phyloP scores from a whole-genome alignment of 2,113 vertebrate genomes.

The Elachura formosa region DNA sequence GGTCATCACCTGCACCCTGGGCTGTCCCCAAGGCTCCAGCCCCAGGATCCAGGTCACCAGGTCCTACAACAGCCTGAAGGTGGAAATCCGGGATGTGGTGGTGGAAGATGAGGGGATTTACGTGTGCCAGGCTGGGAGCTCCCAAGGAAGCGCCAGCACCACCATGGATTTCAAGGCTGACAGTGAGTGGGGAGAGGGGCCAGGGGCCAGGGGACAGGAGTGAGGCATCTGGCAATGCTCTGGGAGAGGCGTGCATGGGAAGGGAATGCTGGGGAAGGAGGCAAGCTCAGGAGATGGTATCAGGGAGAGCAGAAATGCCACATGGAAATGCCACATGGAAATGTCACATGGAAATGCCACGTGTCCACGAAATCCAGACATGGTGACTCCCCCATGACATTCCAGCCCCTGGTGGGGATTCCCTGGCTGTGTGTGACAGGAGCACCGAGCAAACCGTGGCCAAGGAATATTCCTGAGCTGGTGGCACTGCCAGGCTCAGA shows the following conservation, averaged over 20 bases:
- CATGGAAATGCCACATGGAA: background rate
- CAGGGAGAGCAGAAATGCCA: background rate
- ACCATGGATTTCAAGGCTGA: constrained; percentile 50
- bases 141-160: background rate
- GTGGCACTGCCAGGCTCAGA: background rate
- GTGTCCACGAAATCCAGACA: accelerated
- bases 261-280: background rate
- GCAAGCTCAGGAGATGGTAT: background rate
- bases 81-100: constrained; percentile 50
- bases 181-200: constrained; percentile 33
- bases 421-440: background rate
- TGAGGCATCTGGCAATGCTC: accelerated
- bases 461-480: background rate
- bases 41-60: background rate
- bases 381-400: background rate
- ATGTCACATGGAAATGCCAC: accelerated
- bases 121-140: constrained; percentile 55
- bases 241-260: background rate
- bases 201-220: background rate
- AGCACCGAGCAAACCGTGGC: accelerated
- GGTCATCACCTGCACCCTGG: background rate
- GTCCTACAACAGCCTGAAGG: constrained; percentile 44
- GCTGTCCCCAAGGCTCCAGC: background rate
- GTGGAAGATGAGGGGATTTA: constrained; percentile 69
- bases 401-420: background rate